Evolutionary conservation across 2,797 vertebrate species (phyloP).

Genomic region (Microhierax caerulescens): DNA sequence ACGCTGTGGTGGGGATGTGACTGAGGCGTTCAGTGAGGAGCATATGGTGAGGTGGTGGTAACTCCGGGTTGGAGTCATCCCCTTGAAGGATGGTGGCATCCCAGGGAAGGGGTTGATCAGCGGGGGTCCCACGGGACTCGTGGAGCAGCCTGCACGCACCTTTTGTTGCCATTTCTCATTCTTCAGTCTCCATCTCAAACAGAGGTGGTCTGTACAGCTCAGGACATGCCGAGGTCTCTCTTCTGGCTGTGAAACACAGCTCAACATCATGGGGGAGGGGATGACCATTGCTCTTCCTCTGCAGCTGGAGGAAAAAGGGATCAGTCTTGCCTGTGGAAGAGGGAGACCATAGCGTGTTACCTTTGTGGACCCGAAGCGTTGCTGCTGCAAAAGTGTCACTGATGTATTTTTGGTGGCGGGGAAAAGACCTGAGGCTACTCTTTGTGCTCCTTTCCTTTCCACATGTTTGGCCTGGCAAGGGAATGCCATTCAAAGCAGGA

Average conservation of each 20-base stretch:
- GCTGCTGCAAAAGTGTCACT: neutral
- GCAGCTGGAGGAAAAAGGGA: neutral
- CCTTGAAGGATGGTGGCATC: neutral
- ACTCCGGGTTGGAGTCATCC: neutral
- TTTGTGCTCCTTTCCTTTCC: neutral
- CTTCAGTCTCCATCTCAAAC: rapidly evolving
- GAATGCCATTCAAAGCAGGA: neutral
- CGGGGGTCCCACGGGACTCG: rapidly evolving
- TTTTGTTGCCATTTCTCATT: neutral
- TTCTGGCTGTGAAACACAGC: neutral
- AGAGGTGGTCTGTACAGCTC: neutral
- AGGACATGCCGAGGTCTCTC: neutral
- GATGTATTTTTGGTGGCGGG: neutral
- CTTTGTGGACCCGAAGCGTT: neutral
- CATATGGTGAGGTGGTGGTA: too few relatives aligned
- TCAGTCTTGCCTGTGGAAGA: neutral
- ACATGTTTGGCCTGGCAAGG: neutral
- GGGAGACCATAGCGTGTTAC: neutral
- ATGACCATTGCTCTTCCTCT: neutral
- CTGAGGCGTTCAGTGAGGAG: neutral
- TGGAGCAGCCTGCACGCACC: rapidly evolving
- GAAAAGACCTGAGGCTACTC: neutral
- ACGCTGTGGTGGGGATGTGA: neutral
- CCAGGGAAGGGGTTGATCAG: neutral
- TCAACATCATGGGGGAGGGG: neutral